Base-by-base conservation (phyloP, 2,797 vertebrate genomes). In the Gouania willdenowi region DNA sequence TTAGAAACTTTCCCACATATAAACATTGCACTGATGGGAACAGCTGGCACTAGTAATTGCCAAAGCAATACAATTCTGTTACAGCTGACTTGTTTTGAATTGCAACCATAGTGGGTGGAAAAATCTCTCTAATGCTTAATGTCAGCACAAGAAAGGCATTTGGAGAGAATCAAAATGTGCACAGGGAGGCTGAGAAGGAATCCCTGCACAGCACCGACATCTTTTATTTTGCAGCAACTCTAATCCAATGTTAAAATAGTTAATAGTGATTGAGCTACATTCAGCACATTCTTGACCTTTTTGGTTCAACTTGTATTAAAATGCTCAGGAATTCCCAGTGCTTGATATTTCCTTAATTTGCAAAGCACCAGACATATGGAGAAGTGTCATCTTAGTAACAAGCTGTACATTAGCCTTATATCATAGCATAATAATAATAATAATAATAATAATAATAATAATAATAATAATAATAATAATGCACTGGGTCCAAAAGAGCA, bases 381-480 rank as follows among this genome's bases (percentile, higher is more conserved):
- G 19, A 20, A 19, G 19, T 22, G 15, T 14, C 8, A 12, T 32
- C 22, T 5, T 33, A 24, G 41, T 54, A 33, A 57, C 41, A 48
- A 52, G 40, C 51, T 55, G 33, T 40, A 44, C 28, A 66, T 34
- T 57, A 30, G 31, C 48, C 21, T 67, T 13, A 4, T 40, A 26
- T 13, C 36, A 51, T 35, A 57, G 60, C 52, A 62, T 48, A 61
- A 30, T 55, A 55, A 64, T 69, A 60, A 51, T 76, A 37, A 30
- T 55, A 55, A 64, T 69, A 60, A 51, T 76, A 37, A 62, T 48
- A 61, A 30, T 55, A 55, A 64, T 69, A 60, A 51, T 76, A 37
- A n/a, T n/a, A n/a, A n/a, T n/a, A n/a, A n/a, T n/a, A n/a, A n/a
- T n/a, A n/a, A n/a, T n/a, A 60, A 71, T 63, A 50, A 51, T 63